Evolutionary conservation across 2,797 vertebrate species (phyloP).

Genomic region (Coranthus polyacanthus): DNA sequence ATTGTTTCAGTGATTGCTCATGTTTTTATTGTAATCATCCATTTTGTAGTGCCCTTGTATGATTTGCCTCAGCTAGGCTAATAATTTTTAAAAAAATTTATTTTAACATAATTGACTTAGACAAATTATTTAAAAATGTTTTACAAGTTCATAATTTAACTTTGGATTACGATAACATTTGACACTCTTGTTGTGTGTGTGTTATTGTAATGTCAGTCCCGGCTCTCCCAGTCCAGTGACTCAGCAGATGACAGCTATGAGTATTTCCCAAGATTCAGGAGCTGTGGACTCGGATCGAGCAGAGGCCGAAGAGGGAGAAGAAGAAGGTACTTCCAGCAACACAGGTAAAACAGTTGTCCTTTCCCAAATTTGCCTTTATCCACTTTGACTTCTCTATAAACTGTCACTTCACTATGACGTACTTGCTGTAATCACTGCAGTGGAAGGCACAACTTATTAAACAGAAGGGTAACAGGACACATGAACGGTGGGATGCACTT

Average conservation of each 20-base stretch:
- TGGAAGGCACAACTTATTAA: background rate
- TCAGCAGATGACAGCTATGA: constrained; percentile 94
- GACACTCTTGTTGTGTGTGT: too few relatives aligned
- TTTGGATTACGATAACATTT: background rate
- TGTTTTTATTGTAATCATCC: constrained; percentile 13
- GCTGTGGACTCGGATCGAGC: constrained; percentile 85
- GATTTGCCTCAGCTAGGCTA: constrained; percentile 13
- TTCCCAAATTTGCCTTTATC: background rate
- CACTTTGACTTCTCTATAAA: too few relatives aligned
- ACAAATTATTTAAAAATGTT: background rate
- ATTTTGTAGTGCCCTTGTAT: constrained; percentile 9
- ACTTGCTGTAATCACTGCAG: background rate
- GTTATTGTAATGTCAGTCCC: constrained; percentile 53
- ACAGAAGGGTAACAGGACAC: too few relatives aligned
- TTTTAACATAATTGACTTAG: constrained; percentile 3
- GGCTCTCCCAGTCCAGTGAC: constrained; percentile 90
- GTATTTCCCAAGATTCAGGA: constrained; percentile 90
- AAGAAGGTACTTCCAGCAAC: constrained; percentile 81
- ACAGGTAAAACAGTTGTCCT: constrained; percentile 69
- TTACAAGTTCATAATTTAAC: background rate
- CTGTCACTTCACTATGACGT: background rate
- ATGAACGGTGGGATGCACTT: background rate
- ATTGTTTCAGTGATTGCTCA: constrained; percentile 9
- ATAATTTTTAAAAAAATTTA: constrained; percentile 26
- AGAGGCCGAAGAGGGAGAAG: constrained; percentile 86